A percentile compares a stretch with the other conserved stretches of the same genome.
Evolutionary conservation across 2,888 invertebrate genomes (phyloP).

Genomic region (Dione vanillae): DNA sequence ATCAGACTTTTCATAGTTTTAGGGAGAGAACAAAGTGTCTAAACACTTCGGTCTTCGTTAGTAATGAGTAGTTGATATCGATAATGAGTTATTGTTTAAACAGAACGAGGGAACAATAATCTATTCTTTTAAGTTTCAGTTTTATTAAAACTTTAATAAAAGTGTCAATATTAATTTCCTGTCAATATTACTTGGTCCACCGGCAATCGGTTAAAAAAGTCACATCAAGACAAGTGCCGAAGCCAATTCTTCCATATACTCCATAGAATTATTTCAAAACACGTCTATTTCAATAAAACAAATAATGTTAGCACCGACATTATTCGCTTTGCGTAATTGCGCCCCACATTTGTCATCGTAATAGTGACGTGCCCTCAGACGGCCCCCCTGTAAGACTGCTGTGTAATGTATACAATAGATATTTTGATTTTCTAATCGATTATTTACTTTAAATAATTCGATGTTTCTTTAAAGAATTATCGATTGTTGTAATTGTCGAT

Average conservation of each 20-base stretch:
- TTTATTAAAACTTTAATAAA: too few relatives aligned
- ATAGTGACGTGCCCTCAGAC: conserved; percentile 17
- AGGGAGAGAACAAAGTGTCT: too few relatives aligned
- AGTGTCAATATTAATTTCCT: not conserved
- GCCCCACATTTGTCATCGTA: conserved; percentile 21
- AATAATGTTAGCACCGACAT: conserved; percentile 7
- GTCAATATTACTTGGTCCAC: not conserved
- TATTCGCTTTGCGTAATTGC: conserved; percentile 12
- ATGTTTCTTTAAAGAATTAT: too few relatives aligned
- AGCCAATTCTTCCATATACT: not conserved
- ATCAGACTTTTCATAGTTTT: too few relatives aligned
- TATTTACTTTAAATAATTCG: not conserved
- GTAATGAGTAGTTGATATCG: too few relatives aligned
- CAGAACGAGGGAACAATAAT: too few relatives aligned
- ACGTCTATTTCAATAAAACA: conserved; percentile 15
- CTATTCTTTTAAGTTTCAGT: too few relatives aligned
- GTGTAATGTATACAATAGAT: not conserved
- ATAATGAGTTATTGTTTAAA: too few relatives aligned
- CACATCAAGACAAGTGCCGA: not conserved
- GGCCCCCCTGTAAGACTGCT: conserved; percentile 1
- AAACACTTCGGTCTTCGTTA: too few relatives aligned
- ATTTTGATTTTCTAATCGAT: not conserved
- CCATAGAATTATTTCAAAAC: not conserved
- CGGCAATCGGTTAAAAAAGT: not conserved
- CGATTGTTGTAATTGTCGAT: too few relatives aligned